phyloP scores from a whole-genome alignment of 2,888 invertebrate genomes.

The Hydrotaea diabolus region DNA sequence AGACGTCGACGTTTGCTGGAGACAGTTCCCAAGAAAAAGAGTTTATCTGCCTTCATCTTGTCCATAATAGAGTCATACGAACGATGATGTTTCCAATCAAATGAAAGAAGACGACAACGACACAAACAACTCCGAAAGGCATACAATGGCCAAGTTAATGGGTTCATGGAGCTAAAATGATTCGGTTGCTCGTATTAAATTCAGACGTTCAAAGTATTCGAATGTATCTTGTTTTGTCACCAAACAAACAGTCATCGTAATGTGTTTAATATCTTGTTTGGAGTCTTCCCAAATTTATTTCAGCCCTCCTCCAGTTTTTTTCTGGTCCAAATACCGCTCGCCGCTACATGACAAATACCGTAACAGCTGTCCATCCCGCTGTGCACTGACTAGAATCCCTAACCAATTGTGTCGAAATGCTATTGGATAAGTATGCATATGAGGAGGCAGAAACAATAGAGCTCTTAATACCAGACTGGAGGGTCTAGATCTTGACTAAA shows the following conservation, averaged over 20 bases:
- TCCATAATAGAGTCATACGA: slow-evolving; percentile 12
- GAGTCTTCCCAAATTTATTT: background rate
- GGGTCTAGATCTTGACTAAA: background rate
- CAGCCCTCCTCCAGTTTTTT: background rate
- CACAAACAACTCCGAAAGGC: background rate
- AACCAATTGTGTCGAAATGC: background rate
- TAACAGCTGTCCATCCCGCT: slow-evolving; percentile 6
- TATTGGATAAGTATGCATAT: background rate
- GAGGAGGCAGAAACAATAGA: background rate
- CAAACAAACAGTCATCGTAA: background rate
- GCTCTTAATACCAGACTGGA: background rate
- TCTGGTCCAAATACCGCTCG: background rate
- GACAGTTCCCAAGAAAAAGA: background rate
- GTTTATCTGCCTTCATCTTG: background rate
- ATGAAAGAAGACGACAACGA: background rate
- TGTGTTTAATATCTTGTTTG: slow-evolving; percentile 16
- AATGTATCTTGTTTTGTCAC: slow-evolving; percentile 1
- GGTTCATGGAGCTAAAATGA: background rate
- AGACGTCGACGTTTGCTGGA: background rate
- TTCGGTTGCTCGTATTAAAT: background rate
- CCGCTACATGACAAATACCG: too few relatives aligned
- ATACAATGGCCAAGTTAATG: background rate
- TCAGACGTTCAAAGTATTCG: background rate
- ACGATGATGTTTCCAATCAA: background rate
- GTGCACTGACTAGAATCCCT: background rate